Conservation (phyloP, 2,888 invertebrate species). For the Epinotia bilunana region DNA sequence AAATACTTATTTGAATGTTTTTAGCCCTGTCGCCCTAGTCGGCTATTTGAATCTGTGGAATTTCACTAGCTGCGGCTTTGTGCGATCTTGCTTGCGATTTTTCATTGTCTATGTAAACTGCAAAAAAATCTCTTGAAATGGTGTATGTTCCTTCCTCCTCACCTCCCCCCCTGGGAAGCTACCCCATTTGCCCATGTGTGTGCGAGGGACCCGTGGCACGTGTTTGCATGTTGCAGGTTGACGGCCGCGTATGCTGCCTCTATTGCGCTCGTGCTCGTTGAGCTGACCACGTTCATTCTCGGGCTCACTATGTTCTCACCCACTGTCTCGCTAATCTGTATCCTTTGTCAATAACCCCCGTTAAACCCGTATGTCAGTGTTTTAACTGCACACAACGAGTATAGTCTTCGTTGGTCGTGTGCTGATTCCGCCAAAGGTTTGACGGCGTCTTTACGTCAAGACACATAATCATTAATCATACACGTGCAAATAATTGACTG, state of each 20-base stretch:
- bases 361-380: slow-evolving; percentile 6
- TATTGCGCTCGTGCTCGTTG: slow-evolving; percentile 86
- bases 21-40: too few species aligned
- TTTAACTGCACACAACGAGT: background rate
- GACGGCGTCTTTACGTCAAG: background rate
- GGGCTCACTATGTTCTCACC: slow-evolving; percentile 90
- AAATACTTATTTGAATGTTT: too few species aligned
- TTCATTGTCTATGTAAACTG: too few species aligned
- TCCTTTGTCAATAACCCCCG: slow-evolving; percentile 80
- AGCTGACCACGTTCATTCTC: slow-evolving; percentile 87
- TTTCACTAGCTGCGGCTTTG: too few species aligned
- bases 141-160: too few species aligned
- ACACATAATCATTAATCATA: background rate
- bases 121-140: too few species aligned
- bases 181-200: too few species aligned
- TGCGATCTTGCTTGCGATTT: too few species aligned
- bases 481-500: background rate
- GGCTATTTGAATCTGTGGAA: too few species aligned
- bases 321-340: slow-evolving; percentile 88
- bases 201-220: background rate
- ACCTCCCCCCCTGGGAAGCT: too few species aligned
- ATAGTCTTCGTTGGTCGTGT: background rate
- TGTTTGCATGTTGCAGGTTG: slow-evolving; percentile 83
- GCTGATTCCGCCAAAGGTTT: background rate
- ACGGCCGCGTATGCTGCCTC: slow-evolving; percentile 85